Conservation (phyloP, 1,140 invertebrate species). For the Bilobella aurantiaca region DNA sequence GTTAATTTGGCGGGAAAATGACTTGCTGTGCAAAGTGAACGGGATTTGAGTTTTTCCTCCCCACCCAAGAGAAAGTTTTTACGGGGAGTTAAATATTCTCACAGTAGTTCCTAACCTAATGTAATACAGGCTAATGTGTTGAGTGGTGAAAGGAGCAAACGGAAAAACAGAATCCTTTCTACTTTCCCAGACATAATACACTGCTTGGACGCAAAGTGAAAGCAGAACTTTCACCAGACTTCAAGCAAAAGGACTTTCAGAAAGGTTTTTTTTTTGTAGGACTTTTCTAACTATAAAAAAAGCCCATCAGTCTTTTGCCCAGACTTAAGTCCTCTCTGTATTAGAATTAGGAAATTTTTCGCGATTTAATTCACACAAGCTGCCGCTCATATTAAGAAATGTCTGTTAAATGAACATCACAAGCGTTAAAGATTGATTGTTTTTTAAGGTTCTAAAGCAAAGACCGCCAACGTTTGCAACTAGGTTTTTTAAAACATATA, state of each 20-base stretch:
- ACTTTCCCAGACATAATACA: background rate
- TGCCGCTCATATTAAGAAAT: background rate
- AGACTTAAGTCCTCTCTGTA: background rate
- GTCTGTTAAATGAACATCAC: background rate
- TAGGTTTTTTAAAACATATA: too few relatives aligned
- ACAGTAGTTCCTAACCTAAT: conserved; percentile 9
- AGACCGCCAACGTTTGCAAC: too few relatives aligned
- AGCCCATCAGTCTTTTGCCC: background rate
- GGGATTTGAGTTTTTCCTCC: too few relatives aligned
- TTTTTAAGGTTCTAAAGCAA: too few relatives aligned
- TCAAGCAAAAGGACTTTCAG: background rate
- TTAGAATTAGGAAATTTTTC: background rate
- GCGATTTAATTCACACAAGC: background rate
- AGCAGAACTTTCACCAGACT: too few relatives aligned
- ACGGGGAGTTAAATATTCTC: too few relatives aligned
- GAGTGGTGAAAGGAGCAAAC: background rate
- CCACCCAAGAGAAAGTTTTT: too few relatives aligned
- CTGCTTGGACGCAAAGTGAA: background rate
- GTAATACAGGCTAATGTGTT: conserved; percentile 12
- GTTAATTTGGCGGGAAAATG: too few relatives aligned
- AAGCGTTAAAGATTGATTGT: too few relatives aligned
- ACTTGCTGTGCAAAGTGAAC: too few relatives aligned
- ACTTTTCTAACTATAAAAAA: background rate
- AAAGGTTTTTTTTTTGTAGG: background rate
- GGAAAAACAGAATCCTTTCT: background rate